Base-by-base conservation (phyloP, 2,113 vertebrate species). In the Pandion haliaetus region DNA sequence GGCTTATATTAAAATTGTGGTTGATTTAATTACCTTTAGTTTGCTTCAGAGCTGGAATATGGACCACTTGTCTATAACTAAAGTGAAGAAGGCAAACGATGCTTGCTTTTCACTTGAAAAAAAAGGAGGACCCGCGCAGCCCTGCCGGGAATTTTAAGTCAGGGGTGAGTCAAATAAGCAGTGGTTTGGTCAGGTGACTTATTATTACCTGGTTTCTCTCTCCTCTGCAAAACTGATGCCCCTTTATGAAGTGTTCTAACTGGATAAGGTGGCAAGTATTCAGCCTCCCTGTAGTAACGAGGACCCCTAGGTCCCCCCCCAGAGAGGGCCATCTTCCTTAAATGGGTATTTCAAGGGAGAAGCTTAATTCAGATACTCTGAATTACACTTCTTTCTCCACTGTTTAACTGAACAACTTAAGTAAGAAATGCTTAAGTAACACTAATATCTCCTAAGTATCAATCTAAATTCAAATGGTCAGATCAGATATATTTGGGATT, bases 301-400 rank as follows among this genome's bases (percentile, higher is more conserved):
- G 63, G 50, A 61, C 13, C 17, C 20, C 15, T 2, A 8, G 15
- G 47, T 17, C 5, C 21, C 20, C 14, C 7, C 17, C 0, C 20
- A 14, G 23, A 29, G 7, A 67, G 12, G 12, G 25, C 0, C 13
- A 3, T 3, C 12, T 1, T 74, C 42, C 32, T 67, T 14, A 36
- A 9, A 9, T 2, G 15, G 28, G 18, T 36, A 26, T 49, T 42
- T 71, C 50, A 54, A 44, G 32, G 70, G 42, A 78, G 66, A 8
- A 76, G 44, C 20, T 71, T 28, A 49, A 74, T n/a, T 55, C 31
- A 15, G 52, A 44, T 23, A 12, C 49, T 69, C 24, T 13, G 17
- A 89, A 54, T 62, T 45, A 61, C 13, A 44, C 5, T 47, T 31
- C 31, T 18, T 40, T 49, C 50, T 45, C 42, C n/a, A 67, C 32